Evolutionary conservation across 2,113 vertebrate genomes (phyloP).

Genomic region (Anoplopoma fimbria): DNA sequence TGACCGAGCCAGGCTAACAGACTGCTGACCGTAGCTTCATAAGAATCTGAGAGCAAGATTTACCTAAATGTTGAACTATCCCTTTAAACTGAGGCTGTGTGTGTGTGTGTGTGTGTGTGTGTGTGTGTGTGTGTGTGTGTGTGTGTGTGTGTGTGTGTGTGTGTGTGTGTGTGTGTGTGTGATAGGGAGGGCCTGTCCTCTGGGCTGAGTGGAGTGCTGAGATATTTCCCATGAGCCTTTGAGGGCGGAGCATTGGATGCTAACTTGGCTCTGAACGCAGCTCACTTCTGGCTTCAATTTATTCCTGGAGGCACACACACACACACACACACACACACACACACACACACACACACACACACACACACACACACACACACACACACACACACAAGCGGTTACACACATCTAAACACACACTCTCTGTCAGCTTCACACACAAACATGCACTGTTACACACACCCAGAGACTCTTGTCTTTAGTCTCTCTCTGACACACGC

Average conservation of each 20-base stretch:
- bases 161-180: background rate
- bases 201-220: conserved; percentile 46
- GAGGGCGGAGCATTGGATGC: conserved; percentile 80
- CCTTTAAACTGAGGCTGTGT: background rate
- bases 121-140: background rate
- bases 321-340: conserved; percentile 42
- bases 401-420: conserved; percentile 1
- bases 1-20: no score
- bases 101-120: background rate
- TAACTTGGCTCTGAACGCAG: conserved; percentile 81
- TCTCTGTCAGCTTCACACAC: conserved; percentile 8
- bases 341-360: conserved; percentile 13
- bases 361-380: conserved; percentile 27
- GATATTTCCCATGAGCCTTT: conserved; percentile 82
- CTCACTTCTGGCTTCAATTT: conserved; percentile 90
- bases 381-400: conserved; percentile 28
- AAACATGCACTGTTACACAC: conserved; percentile 18
- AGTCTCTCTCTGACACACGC: background rate
- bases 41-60: background rate
- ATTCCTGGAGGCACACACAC: conserved; percentile 80
- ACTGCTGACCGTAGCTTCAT: background rate
- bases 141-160: background rate
- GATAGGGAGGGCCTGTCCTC: conserved; percentile 13
- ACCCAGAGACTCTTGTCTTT: conserved; percentile 1
- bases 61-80: background rate